Conservation (phyloP, 2,888 invertebrate genomes). For the Drosophila parthenogenetica region DNA sequence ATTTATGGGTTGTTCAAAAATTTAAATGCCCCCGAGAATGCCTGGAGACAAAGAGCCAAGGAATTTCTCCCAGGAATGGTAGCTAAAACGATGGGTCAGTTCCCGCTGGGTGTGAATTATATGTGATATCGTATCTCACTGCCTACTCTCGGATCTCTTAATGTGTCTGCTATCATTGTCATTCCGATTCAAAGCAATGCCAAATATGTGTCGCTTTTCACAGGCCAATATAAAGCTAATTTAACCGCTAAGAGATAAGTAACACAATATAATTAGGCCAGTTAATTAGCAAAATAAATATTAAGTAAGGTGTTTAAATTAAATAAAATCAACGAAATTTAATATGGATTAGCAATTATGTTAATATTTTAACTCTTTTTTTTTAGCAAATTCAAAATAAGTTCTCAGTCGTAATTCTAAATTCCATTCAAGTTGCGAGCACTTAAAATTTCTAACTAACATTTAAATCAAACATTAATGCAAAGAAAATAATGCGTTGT, state of each 20-base stretch:
- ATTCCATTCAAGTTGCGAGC: too few relatives aligned
- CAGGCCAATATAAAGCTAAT: constrained; percentile 14
- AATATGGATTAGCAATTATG: too few relatives aligned
- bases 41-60: constrained; percentile 59
- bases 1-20: constrained; percentile 80
- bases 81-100: constrained; percentile 46
- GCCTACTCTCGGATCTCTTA: background rate
- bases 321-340: too few relatives aligned
- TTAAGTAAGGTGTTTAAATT: constrained; percentile 1
- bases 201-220: constrained; percentile 42
- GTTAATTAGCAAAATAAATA: constrained; percentile 17
- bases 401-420: too few relatives aligned
- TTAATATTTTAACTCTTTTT: too few relatives aligned
- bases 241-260: background rate
- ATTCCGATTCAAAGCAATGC: constrained; percentile 45
- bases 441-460: too few relatives aligned
- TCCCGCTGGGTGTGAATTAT: constrained; percentile 32
- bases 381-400: too few relatives aligned
- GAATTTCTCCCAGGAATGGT: constrained; percentile 48
- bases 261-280: constrained; percentile 6
- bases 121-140: constrained; percentile 8
- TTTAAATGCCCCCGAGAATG: constrained; percentile 80
- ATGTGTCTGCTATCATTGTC: constrained; percentile 32
- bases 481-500: background rate
- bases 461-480: too few relatives aligned